These are phyloP conservation scores for Melipona beecheii DNA, from an alignment of 2,888 invertebrate genomes.

Conservation along the genomic window DNA sequence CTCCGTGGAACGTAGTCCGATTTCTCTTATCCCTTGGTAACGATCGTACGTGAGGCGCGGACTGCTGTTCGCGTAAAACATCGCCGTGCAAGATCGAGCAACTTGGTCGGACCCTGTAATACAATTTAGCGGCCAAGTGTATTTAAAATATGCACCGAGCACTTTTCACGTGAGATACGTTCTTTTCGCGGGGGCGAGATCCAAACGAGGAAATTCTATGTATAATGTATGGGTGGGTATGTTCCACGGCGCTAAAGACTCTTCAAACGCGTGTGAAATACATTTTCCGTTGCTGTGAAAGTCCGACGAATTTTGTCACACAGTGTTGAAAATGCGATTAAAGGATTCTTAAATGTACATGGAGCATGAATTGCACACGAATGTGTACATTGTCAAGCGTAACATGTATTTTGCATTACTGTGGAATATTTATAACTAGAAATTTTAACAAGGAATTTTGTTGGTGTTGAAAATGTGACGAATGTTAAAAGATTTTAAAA, in stretches of 20 bases:
- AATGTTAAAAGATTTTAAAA: neutral
- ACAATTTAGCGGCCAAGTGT: neutral
- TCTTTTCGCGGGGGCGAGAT: too few species aligned
- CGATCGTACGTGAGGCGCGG: constrained; percentile 2
- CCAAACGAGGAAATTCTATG: too few species aligned
- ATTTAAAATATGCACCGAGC: neutral
- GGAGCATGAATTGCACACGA: too few species aligned
- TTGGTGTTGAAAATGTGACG: neutral
- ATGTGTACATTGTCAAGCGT: too few species aligned
- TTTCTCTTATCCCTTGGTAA: constrained; percentile 45
- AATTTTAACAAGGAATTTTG: neutral
- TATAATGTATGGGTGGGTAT: too few species aligned
- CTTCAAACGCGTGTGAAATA: too few species aligned
- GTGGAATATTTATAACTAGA: neutral
- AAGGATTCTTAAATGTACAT: too few species aligned
- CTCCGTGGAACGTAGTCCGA: constrained; percentile 33
- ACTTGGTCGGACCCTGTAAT: neutral
- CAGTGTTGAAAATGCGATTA: too few species aligned
- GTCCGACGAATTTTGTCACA: too few species aligned
- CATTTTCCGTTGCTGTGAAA: too few species aligned
- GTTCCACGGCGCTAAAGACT: too few species aligned
- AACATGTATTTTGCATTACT: too few species aligned
- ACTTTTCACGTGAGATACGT: neutral
- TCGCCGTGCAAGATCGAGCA: constrained; percentile 1
- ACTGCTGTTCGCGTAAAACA: constrained; percentile 32